Evolutionary conservation across 2,797 vertebrate species (phyloP).

Genomic region (Clarias pachynema): DNA sequence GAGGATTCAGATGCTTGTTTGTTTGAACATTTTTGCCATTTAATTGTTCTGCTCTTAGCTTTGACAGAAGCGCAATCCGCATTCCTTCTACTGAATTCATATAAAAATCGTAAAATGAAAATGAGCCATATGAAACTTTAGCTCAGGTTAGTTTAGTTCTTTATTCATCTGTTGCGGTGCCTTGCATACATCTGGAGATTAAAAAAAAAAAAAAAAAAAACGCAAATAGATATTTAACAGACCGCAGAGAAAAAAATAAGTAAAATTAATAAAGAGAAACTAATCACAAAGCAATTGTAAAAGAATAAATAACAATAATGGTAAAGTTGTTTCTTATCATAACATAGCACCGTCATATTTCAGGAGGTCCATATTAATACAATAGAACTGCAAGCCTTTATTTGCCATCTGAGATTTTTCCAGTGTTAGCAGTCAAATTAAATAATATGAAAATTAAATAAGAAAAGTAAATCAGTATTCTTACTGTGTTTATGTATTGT

Average conservation of each 20-base stretch:
- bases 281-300: conserved; percentile 54
- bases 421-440: conserved; percentile 77
- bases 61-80: not conserved
- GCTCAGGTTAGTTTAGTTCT: conserved; percentile 21
- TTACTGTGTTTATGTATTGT: conserved; percentile 51
- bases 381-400: conserved; percentile 49
- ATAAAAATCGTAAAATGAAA: not conserved
- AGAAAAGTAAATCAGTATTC: conserved; percentile 59
- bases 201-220: not conserved
- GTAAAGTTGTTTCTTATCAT: conserved; percentile 47
- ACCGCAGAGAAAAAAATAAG: conserved; percentile 36
- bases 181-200: conserved; percentile 36
- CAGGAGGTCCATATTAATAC: conserved; percentile 43
- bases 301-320: conserved; percentile 74
- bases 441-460: conserved; percentile 65
- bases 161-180: conserved; percentile 28
- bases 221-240: conserved; percentile 30
- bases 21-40: not conserved
- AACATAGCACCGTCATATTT: conserved; percentile 53
- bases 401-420: conserved; percentile 62
- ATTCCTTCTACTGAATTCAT: not conserved
- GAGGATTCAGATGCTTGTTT: not conserved
- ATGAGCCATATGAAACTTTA: conserved; percentile 13
- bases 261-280: conserved; percentile 34
- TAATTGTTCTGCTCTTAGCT: not conserved